A percentile compares a stretch with the other conserved stretches of the same genome.
Evolutionary conservation across 2,797 vertebrate genomes (phyloP).

Genomic region (Urophycis tenuis): DNA sequence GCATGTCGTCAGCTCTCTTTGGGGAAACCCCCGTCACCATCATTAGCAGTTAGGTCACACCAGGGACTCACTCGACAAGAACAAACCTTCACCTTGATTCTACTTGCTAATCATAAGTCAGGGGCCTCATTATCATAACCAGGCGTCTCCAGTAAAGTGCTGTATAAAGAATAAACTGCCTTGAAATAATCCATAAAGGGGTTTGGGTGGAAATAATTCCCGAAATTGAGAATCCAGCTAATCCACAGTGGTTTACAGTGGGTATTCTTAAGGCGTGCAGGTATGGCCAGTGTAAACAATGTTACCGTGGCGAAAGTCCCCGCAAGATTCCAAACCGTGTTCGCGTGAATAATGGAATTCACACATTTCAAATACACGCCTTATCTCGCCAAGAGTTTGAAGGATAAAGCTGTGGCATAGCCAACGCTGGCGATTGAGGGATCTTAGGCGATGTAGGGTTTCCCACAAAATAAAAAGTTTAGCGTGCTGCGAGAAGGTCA

Average conservation of each 20-base stretch:
- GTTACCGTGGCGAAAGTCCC: background rate
- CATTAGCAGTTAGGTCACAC: background rate
- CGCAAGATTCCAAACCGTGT: background rate
- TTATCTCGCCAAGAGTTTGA: background rate
- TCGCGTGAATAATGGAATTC: background rate
- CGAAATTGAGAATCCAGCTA: no score
- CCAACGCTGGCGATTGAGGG: background rate
- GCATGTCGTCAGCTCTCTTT: background rate
- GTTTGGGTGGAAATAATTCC: background rate
- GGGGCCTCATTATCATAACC: background rate
- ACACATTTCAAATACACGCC: background rate
- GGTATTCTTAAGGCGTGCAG: background rate
- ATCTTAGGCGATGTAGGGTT: background rate
- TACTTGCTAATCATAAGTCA: background rate
- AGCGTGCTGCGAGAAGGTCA: no score
- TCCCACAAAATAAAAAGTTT: no score
- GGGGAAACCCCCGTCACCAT: background rate
- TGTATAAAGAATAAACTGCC: background rate
- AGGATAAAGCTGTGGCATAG: background rate
- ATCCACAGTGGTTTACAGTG: background rate
- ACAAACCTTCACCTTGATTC: background rate
- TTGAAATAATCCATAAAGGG: background rate
- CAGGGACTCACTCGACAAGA: background rate
- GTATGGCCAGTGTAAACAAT: background rate
- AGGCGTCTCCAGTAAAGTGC: background rate